Evolutionary conservation across 2,888 invertebrate species (phyloP), one percentile per base, ranked within the genome.

Genomic region (Dendrolimus houi): DNA sequence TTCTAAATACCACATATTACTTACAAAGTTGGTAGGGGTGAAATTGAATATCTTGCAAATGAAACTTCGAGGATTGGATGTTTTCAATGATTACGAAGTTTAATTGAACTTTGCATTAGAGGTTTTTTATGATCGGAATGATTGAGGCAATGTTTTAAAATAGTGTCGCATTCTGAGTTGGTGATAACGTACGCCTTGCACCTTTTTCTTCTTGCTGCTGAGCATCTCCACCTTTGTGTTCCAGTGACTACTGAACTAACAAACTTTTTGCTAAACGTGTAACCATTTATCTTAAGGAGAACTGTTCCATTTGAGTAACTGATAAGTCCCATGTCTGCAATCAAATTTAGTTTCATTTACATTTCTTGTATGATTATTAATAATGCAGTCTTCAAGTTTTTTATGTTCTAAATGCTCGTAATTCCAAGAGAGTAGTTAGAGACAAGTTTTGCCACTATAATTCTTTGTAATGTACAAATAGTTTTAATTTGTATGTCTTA

Each of bases 241-340:
- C 29, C 29, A 6, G 29, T 29, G 29, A 29, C 29, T 29, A 29
- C 29, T 9, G 56, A 53, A 3, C 62, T 58, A 10, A 54, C 56
- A 14, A 54, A 41, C 13, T 57, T 57, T 41, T 58, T 29, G 14
- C 58, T 56, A 54, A 65, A 69, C 8, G 66, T 67, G 57, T 65
- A 70, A 9, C 63, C 64, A 12, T 63, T 54, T n/a, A 68, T 53
- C 60, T 65, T 59, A 2, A 70, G 60, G 8, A 70, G 56, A 1
- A 58, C 59, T 8, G 60, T 63, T 7, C 69, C 70, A 14, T 60
- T 62, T 7, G 52, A 9, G 13, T 66, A 56, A 12, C 59, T 62
- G 53, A 71, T 68, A 56, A 64, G 66, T 54, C 61, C 58, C 13
- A 59, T 57, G 52, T 57, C 67, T 68, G 64, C 8, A 62, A 64